Evolutionary conservation across 1,140 invertebrate genomes (phyloP), one percentile per base, ranked within the genome.

Genomic region (Magallana gigas): DNA sequence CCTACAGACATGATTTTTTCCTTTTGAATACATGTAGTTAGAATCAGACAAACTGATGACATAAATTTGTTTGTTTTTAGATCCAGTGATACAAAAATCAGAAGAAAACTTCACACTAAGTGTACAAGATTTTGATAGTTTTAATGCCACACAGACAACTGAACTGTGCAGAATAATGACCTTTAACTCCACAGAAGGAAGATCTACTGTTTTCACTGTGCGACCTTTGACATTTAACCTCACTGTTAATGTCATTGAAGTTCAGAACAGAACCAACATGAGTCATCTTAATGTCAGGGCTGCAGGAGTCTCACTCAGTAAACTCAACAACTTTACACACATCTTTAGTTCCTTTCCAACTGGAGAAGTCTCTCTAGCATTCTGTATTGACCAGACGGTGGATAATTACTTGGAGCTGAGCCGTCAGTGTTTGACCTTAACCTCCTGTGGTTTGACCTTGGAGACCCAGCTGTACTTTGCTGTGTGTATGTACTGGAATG

Each of bases 401-500:
- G 60, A 64, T 64, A 64, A 64, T 18, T 64, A 64, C 16, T n/a
- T 7, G 60, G 60, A 64, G 14, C 18, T 64, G 18, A 64, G 18
- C 60, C 16, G 18, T 16, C 16, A 14, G 14, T 64, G 60, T 64
- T 14, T 64, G 14, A n/a, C 60, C 60, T 64, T 64, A 18, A 64
- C 60, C 16, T 64, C 60, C 16, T 64, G 60, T 64, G 60, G 16
- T n/a, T 64, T 64, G 60, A 64, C 60, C 60, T 64, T 64, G 60
- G 60, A 64, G 14, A 64, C 18, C 60, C 76, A 87, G 59, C 62
- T 36, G 16, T 87, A 83, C 64, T 64, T 23, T 64, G 85, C 57
- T 18, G 80, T 29, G 11, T 87, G 85, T 68, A 48, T 83, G 76
- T 87, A 87, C 58, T 87, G 85, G 85, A 64, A 87, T 83, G 59